Base-by-base conservation (phyloP, 2,888 invertebrate species). In the Ectemnius continuus region DNA sequence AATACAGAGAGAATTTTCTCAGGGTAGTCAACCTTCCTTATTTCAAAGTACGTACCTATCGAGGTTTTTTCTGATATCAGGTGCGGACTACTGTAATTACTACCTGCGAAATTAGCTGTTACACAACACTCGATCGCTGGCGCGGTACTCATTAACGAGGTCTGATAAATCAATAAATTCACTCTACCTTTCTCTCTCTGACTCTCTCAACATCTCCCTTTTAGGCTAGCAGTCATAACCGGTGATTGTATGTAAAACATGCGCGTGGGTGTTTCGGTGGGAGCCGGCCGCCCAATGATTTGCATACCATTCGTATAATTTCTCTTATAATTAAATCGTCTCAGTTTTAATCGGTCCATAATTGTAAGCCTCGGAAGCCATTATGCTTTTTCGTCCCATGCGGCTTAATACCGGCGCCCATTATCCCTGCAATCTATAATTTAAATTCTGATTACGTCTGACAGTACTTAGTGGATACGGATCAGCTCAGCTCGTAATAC, bases 161-260 rank as follows among this genome's bases (percentile, higher is more conserved):
- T 26, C 16, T 63, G 70, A 61, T 61, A 70, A 65, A 26, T 46
- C 26, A 36, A 70, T 36, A 36, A 36, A 47, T 59, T 48, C 36
- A 28, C 14, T 61, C 26, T 56, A 14, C 18, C 16, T 16, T 47
- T 47, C 45, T 61, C 47, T 58, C 58, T 61, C 26, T 28, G 16
- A 3, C 14, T 67, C 62, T 18, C n/a, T 52, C 36, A 36, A 11
- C 36, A 36, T 36, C 36, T 36, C 36, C 36, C 36, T 36, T 36
- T 36, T 36, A 63, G 57, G 58, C 58, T 58, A 16, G 61, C 64
- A 59, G 57, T 57, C 16, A 47, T 48, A 36, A 66, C 60, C 46
- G 26, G 62, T 67, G 68, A 81, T 83, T 82, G 81, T 79, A 74
- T 79, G 81, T 67, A 75, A 79, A 82, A 52, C 61, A 56, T 18